Evolutionary conservation across 2,797 vertebrate genomes (phyloP), one percentile per base, ranked within the genome.

Genomic region (Capromys pilorides): DNA sequence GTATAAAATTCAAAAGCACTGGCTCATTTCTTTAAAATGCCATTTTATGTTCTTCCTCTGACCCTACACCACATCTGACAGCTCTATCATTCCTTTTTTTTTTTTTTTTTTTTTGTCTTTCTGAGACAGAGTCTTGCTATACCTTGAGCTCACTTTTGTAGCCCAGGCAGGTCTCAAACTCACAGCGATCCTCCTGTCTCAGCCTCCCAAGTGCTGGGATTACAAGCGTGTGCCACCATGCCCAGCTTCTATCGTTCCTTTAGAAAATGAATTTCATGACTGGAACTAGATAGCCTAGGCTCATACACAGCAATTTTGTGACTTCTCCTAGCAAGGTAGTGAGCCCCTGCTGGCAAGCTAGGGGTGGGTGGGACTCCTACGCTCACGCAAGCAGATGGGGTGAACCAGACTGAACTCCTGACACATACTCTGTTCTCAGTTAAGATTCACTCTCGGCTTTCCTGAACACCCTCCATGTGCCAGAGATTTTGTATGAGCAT

Each of bases 341-440:
- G 41, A 33, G 2, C 26, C n/a, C 33, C 73, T 51, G 39, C 24
- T 61, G 26, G 11, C 61, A 41, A 73, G n/a, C 7, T 6, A 31
- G 61, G 6, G 2, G 26, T 73, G 57, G 7, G 10, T 73, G 57
- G 7, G 10, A 21, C 4, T 59, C 2, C 28, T 22, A 71, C 31
- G 64, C 24, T 36, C 61, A 11, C 9, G 16, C 33, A 31, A 24
- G 69, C 59, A 36, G 3, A 2, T 4, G 21, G 1, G 5, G 45
- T 33, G 36, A 41, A 18, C 2, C 0, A 36, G 57, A 13, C 2
- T 0, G n/a, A 2, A 33, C 51, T 3, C 22, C 31, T 54, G 66
- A 77, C 0, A 0, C 66, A 0, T 0, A 5, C 31, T 1, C 0
- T 9, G 18, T 2, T 28, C 33, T 67, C 83, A 75, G 0, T 4